Conservation (phyloP, 2,797 vertebrate species). For the Lates japonicus region DNA sequence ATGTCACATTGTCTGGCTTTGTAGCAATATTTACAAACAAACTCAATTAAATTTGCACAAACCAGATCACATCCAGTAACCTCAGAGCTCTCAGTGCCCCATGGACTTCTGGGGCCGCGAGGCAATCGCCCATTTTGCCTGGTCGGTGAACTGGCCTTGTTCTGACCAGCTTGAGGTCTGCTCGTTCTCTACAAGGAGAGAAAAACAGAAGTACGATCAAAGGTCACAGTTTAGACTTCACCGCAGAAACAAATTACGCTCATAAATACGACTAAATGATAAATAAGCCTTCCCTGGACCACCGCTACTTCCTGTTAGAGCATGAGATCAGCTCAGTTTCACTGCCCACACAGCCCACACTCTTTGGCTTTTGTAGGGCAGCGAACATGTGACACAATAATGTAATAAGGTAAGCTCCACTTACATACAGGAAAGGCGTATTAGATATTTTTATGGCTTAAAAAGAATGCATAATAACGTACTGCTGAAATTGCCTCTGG, state of each 20-base stretch:
- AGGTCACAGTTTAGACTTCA: slow-evolving; percentile 70
- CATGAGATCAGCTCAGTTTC: slow-evolving; percentile 48
- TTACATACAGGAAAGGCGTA: slow-evolving; percentile 73
- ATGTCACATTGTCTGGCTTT: no score
- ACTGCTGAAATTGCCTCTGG: slow-evolving; percentile 72
- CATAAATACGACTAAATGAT: slow-evolving; percentile 69
- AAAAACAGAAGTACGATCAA: slow-evolving; percentile 50
- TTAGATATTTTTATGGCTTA: slow-evolving; percentile 74
- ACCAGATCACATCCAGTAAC: slow-evolving; percentile 52
- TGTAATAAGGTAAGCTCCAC: slow-evolving; percentile 79
- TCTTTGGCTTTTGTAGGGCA: slow-evolving; percentile 67
- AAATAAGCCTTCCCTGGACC: slow-evolving; percentile 74
- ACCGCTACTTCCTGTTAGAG: slow-evolving; percentile 60
- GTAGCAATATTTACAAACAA: slow-evolving; percentile 31
- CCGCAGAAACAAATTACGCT: slow-evolving; percentile 64
- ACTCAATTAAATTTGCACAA: slow-evolving; percentile 73
- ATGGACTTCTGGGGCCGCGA: slow-evolving; percentile 2
- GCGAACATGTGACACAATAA: slow-evolving; percentile 73
- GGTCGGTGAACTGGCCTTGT: slow-evolving; percentile 33
- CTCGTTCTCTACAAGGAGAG: slow-evolving; percentile 21
- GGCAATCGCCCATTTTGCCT: slow-evolving; percentile 33
- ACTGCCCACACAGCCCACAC: slow-evolving; percentile 72
- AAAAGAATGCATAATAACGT: slow-evolving; percentile 70
- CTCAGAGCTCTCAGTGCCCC: slow-evolving; percentile 31
- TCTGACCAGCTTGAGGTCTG: slow-evolving; percentile 16